Percentiles rank a stretch among this genome's conserved stretches.
Conservation (phyloP, 2,888 invertebrate species). For the Agrilus mali region DNA sequence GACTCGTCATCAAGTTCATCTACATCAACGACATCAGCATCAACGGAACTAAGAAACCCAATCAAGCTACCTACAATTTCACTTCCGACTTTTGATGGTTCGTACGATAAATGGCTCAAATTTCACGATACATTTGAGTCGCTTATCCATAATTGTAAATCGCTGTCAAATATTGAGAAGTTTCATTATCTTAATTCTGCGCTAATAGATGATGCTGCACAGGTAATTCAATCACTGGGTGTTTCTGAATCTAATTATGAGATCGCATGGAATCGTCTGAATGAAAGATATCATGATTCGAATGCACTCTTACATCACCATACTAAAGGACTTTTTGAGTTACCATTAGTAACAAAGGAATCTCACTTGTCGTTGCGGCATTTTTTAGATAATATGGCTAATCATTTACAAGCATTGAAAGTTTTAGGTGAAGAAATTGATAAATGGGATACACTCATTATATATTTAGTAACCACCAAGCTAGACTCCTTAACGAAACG, state of each 20-base stretch:
- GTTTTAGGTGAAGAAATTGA: slow-evolving; percentile 1
- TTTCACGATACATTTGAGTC: no score
- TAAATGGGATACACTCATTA: slow-evolving; percentile 1
- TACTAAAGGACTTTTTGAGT: slow-evolving; percentile 3
- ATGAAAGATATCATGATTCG: slow-evolving; percentile 3
- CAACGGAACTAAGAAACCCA: not conserved
- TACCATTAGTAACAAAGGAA: slow-evolving; percentile 1
- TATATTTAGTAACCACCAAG: not conserved
- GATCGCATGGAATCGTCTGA: slow-evolving; percentile 2
- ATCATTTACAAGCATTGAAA: slow-evolving; percentile 2
- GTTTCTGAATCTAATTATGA: slow-evolving; percentile 4
- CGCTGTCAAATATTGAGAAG: slow-evolving; percentile 5
- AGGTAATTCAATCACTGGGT: slow-evolving; percentile 3
- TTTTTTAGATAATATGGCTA: slow-evolving; percentile 2
- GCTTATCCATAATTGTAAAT: slow-evolving; percentile 5
- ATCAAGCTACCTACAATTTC: slow-evolving; percentile 4
- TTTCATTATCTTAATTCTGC: slow-evolving; percentile 8
- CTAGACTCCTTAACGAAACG: not conserved
- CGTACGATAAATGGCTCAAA: slow-evolving; percentile 3
- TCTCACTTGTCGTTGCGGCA: slow-evolving; percentile 1
- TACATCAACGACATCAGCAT: no score
- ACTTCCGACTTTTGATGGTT: slow-evolving; percentile 4
- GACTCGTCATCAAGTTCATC: no score
- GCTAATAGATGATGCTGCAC: slow-evolving; percentile 4
- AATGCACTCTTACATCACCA: slow-evolving; percentile 5